Evolutionary conservation across 2,888 invertebrate species (phyloP), one percentile per base, ranked within the genome.

Genomic region (Andricus quercusramuli): DNA sequence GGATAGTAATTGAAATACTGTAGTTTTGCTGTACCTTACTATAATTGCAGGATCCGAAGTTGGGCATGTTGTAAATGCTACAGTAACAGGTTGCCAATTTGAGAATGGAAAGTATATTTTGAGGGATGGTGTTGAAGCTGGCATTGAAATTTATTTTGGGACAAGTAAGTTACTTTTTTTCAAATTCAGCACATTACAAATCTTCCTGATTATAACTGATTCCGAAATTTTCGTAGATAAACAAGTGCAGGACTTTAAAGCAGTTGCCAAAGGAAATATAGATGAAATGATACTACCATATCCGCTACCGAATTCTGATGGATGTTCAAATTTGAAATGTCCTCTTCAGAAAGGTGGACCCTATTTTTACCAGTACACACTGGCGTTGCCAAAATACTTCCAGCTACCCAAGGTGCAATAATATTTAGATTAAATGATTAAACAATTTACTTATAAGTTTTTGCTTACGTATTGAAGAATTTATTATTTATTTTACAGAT

Each of bases 401-500:
- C 56, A n/a, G 1, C 11, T 56, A 8, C 56, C n/a, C 3, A 11
- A 22, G 56, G n/a, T 56, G 11, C 11, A 56, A n/a, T 56, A 22
- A 9, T 56, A 11, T 11, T 56, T n/a, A n/a, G 3, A 22, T 22
- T n/a, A 22, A 9, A 56, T n/a, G 3, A 22, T 56, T 56, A 8
- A 3, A 56, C 22, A 22, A 3, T 56, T 6, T 20, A 11, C n/a
- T 11, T 9, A 56, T 1, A 3, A 20, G 11, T 11, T n/a, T n/a
- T 56, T 11, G n/a, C 8, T 56, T 22, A n/a, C 11, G 9, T 11
- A 56, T 22, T 56, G 56, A 20, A 3, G 8, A 56, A 47, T 47
- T 4, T 47, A 47, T 1, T 79, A 78, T 79, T 85, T 83, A 83
- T 79, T 83, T 92, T 92, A 62, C 84, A 94, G 94, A 91, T 95